Evolutionary conservation across 2,113 vertebrate species (phyloP), one percentile per base, ranked within the genome.

Genomic region (Aegotheles bennettii): DNA sequence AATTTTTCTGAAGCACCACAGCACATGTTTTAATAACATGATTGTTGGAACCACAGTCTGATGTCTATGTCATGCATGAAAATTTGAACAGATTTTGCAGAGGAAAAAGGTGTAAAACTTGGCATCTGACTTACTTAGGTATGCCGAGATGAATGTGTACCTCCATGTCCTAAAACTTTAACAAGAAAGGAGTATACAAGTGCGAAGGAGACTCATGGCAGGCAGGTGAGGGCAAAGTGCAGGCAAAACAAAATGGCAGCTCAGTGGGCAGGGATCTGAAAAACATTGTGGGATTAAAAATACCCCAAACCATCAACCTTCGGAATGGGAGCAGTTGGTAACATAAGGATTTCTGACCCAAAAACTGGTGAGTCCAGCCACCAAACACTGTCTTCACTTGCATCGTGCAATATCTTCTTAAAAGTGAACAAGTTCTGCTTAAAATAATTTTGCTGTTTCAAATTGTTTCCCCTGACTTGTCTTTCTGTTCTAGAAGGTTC

Each of bases 1-100:
- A 94, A 94, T 64, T 94, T 95, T 94, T 70, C 26, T 75, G 47
- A 47, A 88, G 53, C 54, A 59, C 23, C 43, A 50, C 24, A 60
- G 28, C 2, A 0, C 1, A 3, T 20, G 35, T 67, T 90, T 69
- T 94, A 69, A 57, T 31, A 79, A 45, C 9, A 26, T 1, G 12
- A 35, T 23, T 71, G 15, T 19, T 13, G 9, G 92, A 74, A 84
- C 3, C 23, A 40, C 10, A 20, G 11, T 15, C 26, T 17, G 29
- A 69, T 29, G 28, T 1, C 1, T 50, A 38, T 16, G 8, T 43
- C 42, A 28, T 26, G 13, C 11, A 26, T 33, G 28, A 85, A 65
- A 69, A 53, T 19, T 19, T 13, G 42, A 93, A 19, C 20, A 40
- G 73, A 48, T 73, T 35, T 89, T 9, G 48, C 36, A 43, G 38